Percentiles rank a stretch among this genome's conserved stretches.
These are phyloP conservation scores for Radopholus similis DNA, from an alignment of 1,140 invertebrate genomes.

Conservation along the genomic window DNA sequence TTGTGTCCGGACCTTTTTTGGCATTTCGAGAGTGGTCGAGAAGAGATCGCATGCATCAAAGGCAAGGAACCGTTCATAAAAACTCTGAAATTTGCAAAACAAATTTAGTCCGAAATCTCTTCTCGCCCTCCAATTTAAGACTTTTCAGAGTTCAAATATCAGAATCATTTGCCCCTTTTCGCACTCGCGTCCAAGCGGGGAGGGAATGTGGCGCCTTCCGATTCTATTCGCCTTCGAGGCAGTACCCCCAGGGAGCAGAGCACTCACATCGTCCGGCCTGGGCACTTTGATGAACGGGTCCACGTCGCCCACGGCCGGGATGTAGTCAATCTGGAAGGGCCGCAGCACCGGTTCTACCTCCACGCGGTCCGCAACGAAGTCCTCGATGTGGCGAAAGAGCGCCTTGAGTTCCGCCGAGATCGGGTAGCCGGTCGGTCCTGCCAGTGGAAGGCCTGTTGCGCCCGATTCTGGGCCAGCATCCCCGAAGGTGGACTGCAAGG, in stretches of 20 bases:
- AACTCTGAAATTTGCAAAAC: not conserved
- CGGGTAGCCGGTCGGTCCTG: no score
- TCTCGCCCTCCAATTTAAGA: no score
- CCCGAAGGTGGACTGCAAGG: not conserved
- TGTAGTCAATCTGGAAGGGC: slow-evolving; percentile 92
- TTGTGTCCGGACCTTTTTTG: no score
- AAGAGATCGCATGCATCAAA: slow-evolving; percentile 1
- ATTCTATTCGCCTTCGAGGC: no score
- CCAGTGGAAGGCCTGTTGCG: not conserved
- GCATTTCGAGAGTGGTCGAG: slow-evolving; percentile 8
- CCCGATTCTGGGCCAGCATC: not conserved
- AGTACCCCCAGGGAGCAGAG: not conserved
- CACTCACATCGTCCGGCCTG: slow-evolving; percentile 45
- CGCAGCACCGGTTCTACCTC: slow-evolving; percentile 65
- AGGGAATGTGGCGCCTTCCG: not conserved
- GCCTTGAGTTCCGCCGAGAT: slow-evolving; percentile 38
- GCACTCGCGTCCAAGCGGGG: not conserved
- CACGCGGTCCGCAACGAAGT: slow-evolving; percentile 28
- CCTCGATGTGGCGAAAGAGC: slow-evolving; percentile 32
- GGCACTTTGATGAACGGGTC: slow-evolving; percentile 87
- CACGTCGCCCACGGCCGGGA: slow-evolving; percentile 94
- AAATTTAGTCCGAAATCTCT: no score
- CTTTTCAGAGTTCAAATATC: no score
- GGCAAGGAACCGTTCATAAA: not conserved
- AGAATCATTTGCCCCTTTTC: not conserved